phyloP scores from a whole-genome alignment of 2,797 vertebrate species.

The Mormyrops boulengeri region DNA sequence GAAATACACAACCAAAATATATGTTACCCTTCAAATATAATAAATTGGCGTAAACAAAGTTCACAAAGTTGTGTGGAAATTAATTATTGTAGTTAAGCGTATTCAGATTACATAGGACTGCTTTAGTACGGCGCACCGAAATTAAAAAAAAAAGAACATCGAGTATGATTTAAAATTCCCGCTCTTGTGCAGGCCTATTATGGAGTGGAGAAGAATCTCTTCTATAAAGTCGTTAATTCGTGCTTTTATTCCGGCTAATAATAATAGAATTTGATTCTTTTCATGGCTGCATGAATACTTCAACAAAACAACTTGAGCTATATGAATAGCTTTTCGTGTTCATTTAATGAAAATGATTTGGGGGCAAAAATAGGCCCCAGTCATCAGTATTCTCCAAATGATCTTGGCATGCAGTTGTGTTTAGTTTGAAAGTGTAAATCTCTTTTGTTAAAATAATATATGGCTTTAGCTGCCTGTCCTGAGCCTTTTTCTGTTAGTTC shows the following conservation, averaged over 20 bases:
- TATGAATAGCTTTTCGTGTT: conserved; percentile 93
- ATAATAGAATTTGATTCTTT: conserved; percentile 84
- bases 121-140: neutral
- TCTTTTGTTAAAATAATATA: conserved; percentile 96
- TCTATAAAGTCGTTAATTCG: conserved; percentile 59
- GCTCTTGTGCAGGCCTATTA: conserved; percentile 28
- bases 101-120: neutral
- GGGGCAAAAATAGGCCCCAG: conserved; percentile 63
- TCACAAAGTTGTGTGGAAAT: neutral
- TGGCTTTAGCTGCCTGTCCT: conserved; percentile 92
- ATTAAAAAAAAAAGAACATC: conserved; percentile 11
- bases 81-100: neutral
- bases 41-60: neutral
- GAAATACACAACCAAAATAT: neutral
- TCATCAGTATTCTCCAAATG: conserved; percentile 82
- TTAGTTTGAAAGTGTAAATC: conserved; percentile 99
- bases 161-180: conserved; percentile 37
- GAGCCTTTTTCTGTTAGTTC: conserved; percentile 98
- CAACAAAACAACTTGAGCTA: conserved; percentile 87
- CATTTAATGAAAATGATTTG: conserved; percentile 95
- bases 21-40: neutral
- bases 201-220: conserved; percentile 28
- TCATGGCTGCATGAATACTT: conserved; percentile 73
- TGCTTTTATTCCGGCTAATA: conserved; percentile 68
- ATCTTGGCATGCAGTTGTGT: conserved; percentile 86